Evolutionary conservation across 2,888 invertebrate species (phyloP).

Genomic region (Acleris emargana): DNA sequence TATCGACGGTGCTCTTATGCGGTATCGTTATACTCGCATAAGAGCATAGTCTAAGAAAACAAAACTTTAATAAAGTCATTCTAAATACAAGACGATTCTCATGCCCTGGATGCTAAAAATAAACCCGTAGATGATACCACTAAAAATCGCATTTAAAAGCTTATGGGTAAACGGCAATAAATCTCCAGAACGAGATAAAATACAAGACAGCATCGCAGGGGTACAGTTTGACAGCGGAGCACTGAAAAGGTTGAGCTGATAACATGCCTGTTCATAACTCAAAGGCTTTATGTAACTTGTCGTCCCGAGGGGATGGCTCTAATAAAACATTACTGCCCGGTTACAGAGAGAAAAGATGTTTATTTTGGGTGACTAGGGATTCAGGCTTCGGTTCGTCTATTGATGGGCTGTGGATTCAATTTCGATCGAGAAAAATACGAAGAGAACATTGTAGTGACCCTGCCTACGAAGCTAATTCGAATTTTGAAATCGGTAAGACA

Average conservation of each 20-base stretch:
- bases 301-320: slow-evolving; percentile 46
- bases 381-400: background rate
- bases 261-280: slow-evolving; percentile 36
- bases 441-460: too few relatives aligned
- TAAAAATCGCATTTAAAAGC: slow-evolving; percentile 22
- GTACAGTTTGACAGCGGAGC: slow-evolving; percentile 34
- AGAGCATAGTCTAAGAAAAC: too few relatives aligned
- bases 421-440: too few relatives aligned
- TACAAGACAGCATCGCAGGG: slow-evolving; percentile 32
- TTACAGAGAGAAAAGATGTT: slow-evolving; percentile 22
- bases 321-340: slow-evolving; percentile 46
- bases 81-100: background rate
- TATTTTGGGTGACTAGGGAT: slow-evolving; percentile 25
- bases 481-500: too few relatives aligned
- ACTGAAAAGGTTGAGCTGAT: slow-evolving; percentile 36
- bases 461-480: too few relatives aligned
- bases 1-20: too few relatives aligned
- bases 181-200: slow-evolving; percentile 32
- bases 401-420: too few relatives aligned
- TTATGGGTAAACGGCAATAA: slow-evolving; percentile 25
- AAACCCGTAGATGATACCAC: slow-evolving; percentile 11
- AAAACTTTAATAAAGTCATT: too few relatives aligned
- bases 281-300: slow-evolving; percentile 34
- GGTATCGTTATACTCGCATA: too few relatives aligned
- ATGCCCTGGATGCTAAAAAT: background rate